These are phyloP conservation scores for Hecatera dysodea DNA, from an alignment of 2,888 invertebrate species.

Conservation along the genomic window DNA sequence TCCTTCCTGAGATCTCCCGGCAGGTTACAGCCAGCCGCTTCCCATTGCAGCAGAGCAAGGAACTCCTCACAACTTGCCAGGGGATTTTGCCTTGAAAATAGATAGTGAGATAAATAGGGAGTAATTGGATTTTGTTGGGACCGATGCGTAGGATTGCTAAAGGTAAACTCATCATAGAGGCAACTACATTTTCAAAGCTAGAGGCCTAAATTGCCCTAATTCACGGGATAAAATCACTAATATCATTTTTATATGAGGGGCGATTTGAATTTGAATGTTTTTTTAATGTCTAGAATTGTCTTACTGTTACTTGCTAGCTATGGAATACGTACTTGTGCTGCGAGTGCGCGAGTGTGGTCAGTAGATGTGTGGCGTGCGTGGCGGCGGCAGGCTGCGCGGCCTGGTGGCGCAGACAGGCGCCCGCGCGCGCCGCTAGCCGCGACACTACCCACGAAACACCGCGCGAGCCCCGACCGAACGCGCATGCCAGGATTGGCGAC, in stretches of 20 bases:
- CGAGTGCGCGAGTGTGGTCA: conserved; percentile 77
- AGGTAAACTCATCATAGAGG: not conserved
- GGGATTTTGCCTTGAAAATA: conserved; percentile 79
- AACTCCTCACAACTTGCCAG: conserved; percentile 85
- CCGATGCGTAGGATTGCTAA: not conserved
- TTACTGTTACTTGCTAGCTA: too few species aligned
- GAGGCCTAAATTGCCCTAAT: too few species aligned
- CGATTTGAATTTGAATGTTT: too few species aligned
- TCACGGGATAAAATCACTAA: too few species aligned
- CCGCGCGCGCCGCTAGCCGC: conserved; percentile 79
- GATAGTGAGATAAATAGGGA: not conserved
- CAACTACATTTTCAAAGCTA: too few species aligned
- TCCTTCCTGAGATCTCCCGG: conserved; percentile 89
- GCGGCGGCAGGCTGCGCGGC: conserved; percentile 77
- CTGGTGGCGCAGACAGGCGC: conserved; percentile 77
- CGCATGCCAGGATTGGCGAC: conserved; percentile 80
- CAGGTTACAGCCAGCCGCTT: conserved; percentile 83
- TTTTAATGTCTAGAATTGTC: too few species aligned
- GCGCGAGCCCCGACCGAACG: conserved; percentile 80
- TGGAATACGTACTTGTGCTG: conserved; percentile 70
- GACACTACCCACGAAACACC: conserved; percentile 82
- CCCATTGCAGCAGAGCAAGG: conserved; percentile 84
- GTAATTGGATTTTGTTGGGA: not conserved
- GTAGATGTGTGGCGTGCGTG: conserved; percentile 76
- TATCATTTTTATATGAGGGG: too few species aligned